Percentiles rank a stretch among this genome's conserved stretches.
These are phyloP conservation scores for Hesperophylax magnus DNA, from an alignment of 1,140 invertebrate species.

Conservation along the genomic window DNA sequence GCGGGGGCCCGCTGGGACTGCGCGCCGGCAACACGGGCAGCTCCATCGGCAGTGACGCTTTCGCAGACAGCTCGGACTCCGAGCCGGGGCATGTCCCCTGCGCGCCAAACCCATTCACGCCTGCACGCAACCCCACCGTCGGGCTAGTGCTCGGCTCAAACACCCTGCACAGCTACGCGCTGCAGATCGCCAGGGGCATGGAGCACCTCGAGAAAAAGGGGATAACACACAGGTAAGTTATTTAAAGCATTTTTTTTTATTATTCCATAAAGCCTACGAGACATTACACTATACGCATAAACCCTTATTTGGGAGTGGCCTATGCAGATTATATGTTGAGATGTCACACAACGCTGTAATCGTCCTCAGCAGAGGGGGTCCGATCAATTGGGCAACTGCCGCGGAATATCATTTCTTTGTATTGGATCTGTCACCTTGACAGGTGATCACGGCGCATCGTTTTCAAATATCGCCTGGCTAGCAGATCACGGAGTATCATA, in stretches of 20 bases:
- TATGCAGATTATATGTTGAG: no score
- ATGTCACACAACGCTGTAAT: no score
- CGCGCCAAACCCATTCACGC: neutral
- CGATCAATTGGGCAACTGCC: no score
- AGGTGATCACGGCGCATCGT: no score
- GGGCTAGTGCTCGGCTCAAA: constrained; percentile 66
- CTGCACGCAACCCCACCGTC: neutral
- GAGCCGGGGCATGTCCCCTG: constrained; percentile 7
- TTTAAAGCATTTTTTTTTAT: neutral
- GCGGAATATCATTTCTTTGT: no score
- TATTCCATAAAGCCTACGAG: no score
- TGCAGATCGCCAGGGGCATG: constrained; percentile 82
- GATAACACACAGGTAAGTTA: constrained; percentile 76
- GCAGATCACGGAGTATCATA: no score
- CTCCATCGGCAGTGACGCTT: constrained; percentile 60
- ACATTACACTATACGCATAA: no score
- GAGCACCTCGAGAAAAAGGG: constrained; percentile 75
- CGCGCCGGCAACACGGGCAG: neutral
- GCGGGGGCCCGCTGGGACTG: constrained; percentile 26
- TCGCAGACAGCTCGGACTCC: constrained; percentile 46
- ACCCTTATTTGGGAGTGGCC: no score
- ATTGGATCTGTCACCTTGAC: no score
- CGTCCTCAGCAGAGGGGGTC: no score
- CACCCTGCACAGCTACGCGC: constrained; percentile 76
- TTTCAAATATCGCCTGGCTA: no score